Base-by-base conservation (phyloP, 2,113 vertebrate species). In the Clarias magur region DNA sequence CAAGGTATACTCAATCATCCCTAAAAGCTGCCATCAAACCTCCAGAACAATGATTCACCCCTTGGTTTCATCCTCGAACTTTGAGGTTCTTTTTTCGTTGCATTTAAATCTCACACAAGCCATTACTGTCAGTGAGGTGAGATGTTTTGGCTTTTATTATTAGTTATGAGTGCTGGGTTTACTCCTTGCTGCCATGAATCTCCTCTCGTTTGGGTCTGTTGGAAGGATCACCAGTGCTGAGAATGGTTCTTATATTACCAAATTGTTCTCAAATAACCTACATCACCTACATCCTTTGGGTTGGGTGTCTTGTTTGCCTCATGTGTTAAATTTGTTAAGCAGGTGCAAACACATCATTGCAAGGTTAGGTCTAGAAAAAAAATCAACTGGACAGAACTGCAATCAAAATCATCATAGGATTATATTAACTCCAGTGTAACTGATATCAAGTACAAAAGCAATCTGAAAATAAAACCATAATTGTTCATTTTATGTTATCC, bases 121-220 rank as follows among this genome's bases (percentile, higher is more conserved):
- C 85, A 90, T 88, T 88, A 86, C 84, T 90, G 89, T 90, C 85
- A 90, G 63, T 54, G 76, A 86, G 85, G 87, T 81, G 87, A 90
- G 89, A 90, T 90, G 87, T 90, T 88, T 84, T 88, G 86, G 89
- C 89, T 86, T 89, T 89, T 89, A 87, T 85, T 89, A 83, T 86
- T 89, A 89, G 89, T 89, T 89, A 88, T 89, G 89, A 86, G 81
- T 84, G 75, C 67, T 86, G 84, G 83, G 85, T 86, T 90, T 86
- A 86, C 80, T 90, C 89, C 87, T 90, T 85, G 53, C 75, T 68
- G 76, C 68, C 13, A 88, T 88, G 84, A 90, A 90, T 88, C 85
- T 88, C 68, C 57, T 78, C 72, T 72, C 75, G 87, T 86, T 83
- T 75, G 10, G 85, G 60, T 86, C 84, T 62, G 56, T 54, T 76